Base-by-base conservation (phyloP, 2,797 vertebrate genomes). In the Sylvilagus floridanus region DNA sequence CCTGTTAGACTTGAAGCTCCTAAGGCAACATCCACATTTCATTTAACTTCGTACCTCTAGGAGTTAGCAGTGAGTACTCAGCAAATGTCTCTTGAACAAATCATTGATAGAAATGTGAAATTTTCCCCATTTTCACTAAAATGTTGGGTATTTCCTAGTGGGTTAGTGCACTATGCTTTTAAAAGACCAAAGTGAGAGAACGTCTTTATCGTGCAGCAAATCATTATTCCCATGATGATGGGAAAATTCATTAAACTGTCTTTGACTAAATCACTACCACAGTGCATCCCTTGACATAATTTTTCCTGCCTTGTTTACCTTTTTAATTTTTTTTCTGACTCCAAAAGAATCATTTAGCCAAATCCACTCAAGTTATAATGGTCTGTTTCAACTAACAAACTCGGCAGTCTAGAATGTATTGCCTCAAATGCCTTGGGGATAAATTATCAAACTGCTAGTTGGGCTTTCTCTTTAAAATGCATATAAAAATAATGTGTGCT, bases 241-340 rank as follows among this genome's bases (percentile, higher is more conserved):
- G 9, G 4, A 2, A 65, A 24, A n/a, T 32, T 30, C 17, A 88
- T 47, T 84, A 24, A 73, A 82, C 77, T 75, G 54, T 71, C 47
- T 85, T 91, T 82, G 78, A 66, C 54, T 93, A 93, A 78, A 63
- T 88, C 75, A 76, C 16, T 89, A 22, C 35, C 66, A 90, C 76
- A 88, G 32, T 32, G 37, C 4, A 86, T 57, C 50, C 71, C 94
- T 21, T 84, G 54, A 94, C 72, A 60, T 7, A 81, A 42, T 52
- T 78, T 90, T 86, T 84, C 42, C 81, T 90, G 60, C 71, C 82
- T 88, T 13, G 37, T 78, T 95, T 94, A 82, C 30, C 94, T 87
- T 90, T 94, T 95, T 73, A 84, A 90, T 87, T 47, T 94, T 32
- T 78, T 94, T 91, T 88, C 66, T 88, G 47, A 77, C 22, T 92